Base-by-base conservation (phyloP, 1,140 invertebrate species). In the Theocolax elegans region DNA sequence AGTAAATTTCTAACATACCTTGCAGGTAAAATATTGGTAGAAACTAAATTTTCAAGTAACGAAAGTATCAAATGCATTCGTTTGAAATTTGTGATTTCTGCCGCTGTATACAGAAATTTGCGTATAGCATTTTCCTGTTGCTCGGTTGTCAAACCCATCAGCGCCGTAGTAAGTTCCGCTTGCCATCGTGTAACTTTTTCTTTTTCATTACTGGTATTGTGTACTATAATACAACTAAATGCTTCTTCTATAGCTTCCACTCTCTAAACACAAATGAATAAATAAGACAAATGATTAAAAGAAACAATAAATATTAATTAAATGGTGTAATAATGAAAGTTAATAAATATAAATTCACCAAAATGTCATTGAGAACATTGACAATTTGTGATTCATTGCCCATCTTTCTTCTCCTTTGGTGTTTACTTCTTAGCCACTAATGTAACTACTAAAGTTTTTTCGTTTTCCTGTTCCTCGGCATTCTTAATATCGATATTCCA, bases 181-280 rank as follows among this genome's bases (percentile, higher is more conserved):
- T 92, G 89, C 83, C 91, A 92, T 76, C 82, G 77, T 49, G 87
- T 80, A 25, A 91, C 85, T 78, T 91, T 92, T 69, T 91, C 89
- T 74, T 86, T 87, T 79, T 94, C 90, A 48, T 87, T 87, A 44
- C 91, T 89, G 31, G 89, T 84, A 72, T 91, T 90, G 75, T 94
- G 91, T 1, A 94, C 91, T 38, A 96, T 86, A 77, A 93, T 94
- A 76, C 92, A 93, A 81, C 92, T 93, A 76, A 97, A 96, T 1
- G 93, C 93, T 84, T 95, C 94, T 79, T 96, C 94, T 51, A 96
- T 91, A 2, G 90, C 87, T 80, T 96, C 93, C 1, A 94, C 92
- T 85, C 89, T 90, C 92, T 95, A 64, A 83, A 86, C 73, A 31
- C 1, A 1, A 38, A 10, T 1, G n/a, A 44, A 4, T 27, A 29